These are phyloP conservation scores for Chondrilla cf. caribensis DNA, from an alignment of 37 sponge, comb jelly and placozoan genomes.

Conservation along the genomic window DNA sequence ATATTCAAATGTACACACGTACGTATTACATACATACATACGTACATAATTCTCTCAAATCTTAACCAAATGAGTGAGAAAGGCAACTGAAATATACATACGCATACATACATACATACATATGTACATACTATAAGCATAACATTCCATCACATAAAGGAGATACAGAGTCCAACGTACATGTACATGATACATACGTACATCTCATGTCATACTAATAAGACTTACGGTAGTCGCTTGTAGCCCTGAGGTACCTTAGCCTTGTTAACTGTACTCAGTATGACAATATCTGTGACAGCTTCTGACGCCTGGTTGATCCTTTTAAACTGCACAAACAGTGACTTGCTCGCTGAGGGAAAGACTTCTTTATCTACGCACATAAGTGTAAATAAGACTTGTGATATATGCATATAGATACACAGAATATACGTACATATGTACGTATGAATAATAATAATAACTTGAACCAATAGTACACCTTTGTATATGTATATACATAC, in stretches of 20 bases:
- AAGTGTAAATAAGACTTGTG: not conserved
- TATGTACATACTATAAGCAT: not conserved
- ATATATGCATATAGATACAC: not conserved
- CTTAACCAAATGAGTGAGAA: too few species aligned
- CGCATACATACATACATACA: not conserved
- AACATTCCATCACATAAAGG: not conserved
- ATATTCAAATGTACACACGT: too few species aligned
- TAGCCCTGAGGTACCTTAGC: conserved; percentile 7
- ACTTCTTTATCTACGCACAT: not conserved
- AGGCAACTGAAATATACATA: too few species aligned
- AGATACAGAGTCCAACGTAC: not conserved
- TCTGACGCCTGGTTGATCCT: conserved; percentile 11
- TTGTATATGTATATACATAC: too few species aligned
- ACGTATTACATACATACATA: not conserved
- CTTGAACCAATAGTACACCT: too few species aligned
- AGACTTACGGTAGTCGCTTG: conserved; percentile 17
- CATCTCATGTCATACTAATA: not conserved
- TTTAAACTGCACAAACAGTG: conserved; percentile 21
- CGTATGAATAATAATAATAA: too few species aligned
- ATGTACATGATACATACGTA: not conserved
- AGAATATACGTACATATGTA: not conserved
- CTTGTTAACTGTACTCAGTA: conserved; percentile 10
- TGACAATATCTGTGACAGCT: conserved; percentile 12
- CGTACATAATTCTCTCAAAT: not conserved
- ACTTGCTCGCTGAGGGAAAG: conserved; percentile 7